Conservation (phyloP, 2,797 vertebrate species). For the Falco berigora region DNA sequence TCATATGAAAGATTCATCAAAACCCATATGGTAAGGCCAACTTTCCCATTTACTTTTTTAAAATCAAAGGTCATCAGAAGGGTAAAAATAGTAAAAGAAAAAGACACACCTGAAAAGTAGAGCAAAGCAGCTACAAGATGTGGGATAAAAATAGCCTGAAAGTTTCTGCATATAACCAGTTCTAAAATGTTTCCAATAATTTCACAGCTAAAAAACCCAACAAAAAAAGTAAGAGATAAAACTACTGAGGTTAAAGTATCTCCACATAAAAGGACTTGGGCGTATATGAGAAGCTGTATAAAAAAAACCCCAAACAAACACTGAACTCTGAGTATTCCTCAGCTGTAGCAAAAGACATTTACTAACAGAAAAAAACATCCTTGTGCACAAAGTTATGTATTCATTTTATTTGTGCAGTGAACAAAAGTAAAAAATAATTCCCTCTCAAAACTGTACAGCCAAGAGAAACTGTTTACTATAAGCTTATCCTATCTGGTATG, state of each 20-base stretch:
- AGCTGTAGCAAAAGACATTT: background rate
- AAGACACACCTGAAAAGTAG: background rate
- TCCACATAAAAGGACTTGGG: background rate
- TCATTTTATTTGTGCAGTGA: background rate
- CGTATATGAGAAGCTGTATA: background rate
- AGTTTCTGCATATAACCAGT: background rate
- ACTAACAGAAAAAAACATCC: background rate
- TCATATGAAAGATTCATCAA: background rate
- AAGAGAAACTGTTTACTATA: background rate
- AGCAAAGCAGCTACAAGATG: background rate
- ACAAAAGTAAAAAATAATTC: background rate
- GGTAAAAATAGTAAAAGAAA: background rate
- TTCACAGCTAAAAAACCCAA: background rate
- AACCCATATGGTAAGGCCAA: background rate
- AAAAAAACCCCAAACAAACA: background rate
- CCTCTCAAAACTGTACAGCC: background rate
- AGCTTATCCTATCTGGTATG: background rate
- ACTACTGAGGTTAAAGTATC: background rate
- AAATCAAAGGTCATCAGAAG: background rate
- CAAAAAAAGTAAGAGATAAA: background rate
- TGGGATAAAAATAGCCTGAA: background rate
- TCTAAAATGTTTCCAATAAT: background rate
- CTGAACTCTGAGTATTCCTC: background rate
- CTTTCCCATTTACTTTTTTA: background rate
- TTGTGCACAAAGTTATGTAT: background rate